phyloP scores from a whole-genome alignment of 2,888 invertebrate species.

The Elmis aenea region DNA sequence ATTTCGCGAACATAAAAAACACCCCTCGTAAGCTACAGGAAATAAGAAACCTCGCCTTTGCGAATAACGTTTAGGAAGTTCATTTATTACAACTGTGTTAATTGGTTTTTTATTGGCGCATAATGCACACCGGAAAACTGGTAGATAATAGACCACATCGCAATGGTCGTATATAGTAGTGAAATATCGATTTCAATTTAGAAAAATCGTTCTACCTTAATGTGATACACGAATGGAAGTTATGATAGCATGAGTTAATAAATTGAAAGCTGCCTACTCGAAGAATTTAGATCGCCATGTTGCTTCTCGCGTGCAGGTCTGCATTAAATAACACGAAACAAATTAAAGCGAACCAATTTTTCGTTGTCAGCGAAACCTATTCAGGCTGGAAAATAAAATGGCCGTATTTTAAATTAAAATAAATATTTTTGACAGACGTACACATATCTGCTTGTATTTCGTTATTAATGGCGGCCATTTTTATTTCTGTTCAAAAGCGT shows the following conservation, averaged over 20 bases:
- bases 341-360: conserved; percentile 28
- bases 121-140: no score
- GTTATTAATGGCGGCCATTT: conserved; percentile 16
- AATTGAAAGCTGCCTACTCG: conserved; percentile 14
- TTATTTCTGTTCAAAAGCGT: conserved; percentile 6
- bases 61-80: no score
- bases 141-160: no score
- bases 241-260: conserved; percentile 14
- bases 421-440: conserved; percentile 29
- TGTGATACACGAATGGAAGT: conserved; percentile 3
- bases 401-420: conserved; percentile 29
- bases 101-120: no score
- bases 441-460: conserved; percentile 18
- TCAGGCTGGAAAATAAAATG: conserved; percentile 27
- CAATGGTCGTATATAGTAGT: no score
- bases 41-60: no score
- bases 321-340: conserved; percentile 30
- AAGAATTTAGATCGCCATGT: conserved; percentile 24
- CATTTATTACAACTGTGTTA: no score
- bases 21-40: no score
- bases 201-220: no score
- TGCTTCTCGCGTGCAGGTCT: conserved; percentile 27
- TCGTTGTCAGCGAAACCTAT: conserved; percentile 23
- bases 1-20: no score
- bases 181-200: no score